A percentile compares a stretch with the other conserved stretches of the same genome.
Evolutionary conservation across 2,888 invertebrate species (phyloP).

Genomic region (Plebejus melissa): DNA sequence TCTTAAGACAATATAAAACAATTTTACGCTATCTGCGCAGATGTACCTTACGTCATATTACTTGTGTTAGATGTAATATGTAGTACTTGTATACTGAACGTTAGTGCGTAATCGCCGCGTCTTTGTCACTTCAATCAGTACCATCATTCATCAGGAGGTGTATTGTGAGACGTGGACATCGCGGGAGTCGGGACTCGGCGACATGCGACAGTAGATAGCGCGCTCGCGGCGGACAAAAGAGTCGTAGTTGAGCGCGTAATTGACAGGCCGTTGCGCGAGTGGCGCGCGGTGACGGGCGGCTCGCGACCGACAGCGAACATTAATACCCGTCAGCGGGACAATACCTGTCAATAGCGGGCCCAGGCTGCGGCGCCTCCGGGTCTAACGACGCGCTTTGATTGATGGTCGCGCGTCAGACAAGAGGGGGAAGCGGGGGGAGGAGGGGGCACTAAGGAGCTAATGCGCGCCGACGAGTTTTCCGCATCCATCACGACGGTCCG

Average conservation of each 20-base stretch:
- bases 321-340: conserved; percentile 44
- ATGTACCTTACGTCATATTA: too few relatives aligned
- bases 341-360: conserved; percentile 42
- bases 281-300: conserved; percentile 35
- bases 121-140: background rate
- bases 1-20: too few relatives aligned
- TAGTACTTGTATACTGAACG: too few relatives aligned
- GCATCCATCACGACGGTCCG: conserved; percentile 24
- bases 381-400: conserved; percentile 38
- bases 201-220: background rate
- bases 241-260: conserved; percentile 29
- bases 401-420: conserved; percentile 33
- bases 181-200: background rate
- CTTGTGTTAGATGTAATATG: too few relatives aligned
- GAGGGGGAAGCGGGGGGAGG: background rate
- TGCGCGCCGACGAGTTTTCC: conserved; percentile 28
- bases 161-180: background rate
- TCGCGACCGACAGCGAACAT: conserved; percentile 36
- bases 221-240: conserved; percentile 17
- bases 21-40: too few relatives aligned
- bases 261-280: conserved; percentile 30
- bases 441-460: conserved; percentile 21
- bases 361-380: conserved; percentile 29
- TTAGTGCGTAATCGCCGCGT: too few relatives aligned
- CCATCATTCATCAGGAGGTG: background rate